A percentile compares a stretch with the other conserved stretches of the same genome.
Evolutionary conservation across 2,113 vertebrate genomes (phyloP).

Genomic region (Epinephelus cyanopodus): DNA sequence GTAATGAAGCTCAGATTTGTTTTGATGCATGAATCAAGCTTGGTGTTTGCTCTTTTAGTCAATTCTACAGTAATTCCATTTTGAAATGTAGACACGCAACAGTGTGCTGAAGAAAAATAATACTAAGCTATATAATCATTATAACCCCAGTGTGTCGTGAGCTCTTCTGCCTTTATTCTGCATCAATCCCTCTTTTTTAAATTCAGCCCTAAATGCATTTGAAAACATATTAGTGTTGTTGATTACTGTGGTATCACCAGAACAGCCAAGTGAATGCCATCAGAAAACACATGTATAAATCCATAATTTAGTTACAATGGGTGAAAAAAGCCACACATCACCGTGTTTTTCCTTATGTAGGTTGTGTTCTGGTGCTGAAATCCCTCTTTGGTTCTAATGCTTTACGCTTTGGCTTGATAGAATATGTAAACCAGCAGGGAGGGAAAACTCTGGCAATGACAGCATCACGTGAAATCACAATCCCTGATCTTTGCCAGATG

Average conservation of each 20-base stretch:
- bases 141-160: slow-evolving; percentile 7
- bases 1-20: not conserved
- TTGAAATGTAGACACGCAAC: not conserved
- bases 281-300: slow-evolving; percentile 33
- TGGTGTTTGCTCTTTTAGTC: not conserved
- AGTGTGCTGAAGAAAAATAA: not conserved
- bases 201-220: slow-evolving; percentile 21
- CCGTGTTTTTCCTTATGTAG: slow-evolving; percentile 3
- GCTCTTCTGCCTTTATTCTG: slow-evolving; percentile 18
- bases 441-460: slow-evolving; percentile 52
- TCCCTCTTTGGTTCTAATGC: slow-evolving; percentile 30
- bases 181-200: slow-evolving; percentile 18
- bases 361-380: slow-evolving; percentile 25
- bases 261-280: slow-evolving; percentile 35
- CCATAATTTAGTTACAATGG: slow-evolving; percentile 36
- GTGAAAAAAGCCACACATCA: slow-evolving; percentile 16
- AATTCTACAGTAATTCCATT: not conserved
- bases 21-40: slow-evolving; percentile 10
- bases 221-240: slow-evolving; percentile 42
- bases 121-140: slow-evolving; percentile 9
- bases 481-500: slow-evolving; percentile 41
- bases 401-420: slow-evolving; percentile 24
- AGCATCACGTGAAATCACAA: slow-evolving; percentile 55
- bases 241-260: slow-evolving; percentile 39
- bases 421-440: slow-evolving; percentile 46